A percentile compares a stretch with the other conserved stretches of the same genome.
Conservation (phyloP, 2,888 invertebrate genomes). For the Hirtodrosophila confusa region DNA sequence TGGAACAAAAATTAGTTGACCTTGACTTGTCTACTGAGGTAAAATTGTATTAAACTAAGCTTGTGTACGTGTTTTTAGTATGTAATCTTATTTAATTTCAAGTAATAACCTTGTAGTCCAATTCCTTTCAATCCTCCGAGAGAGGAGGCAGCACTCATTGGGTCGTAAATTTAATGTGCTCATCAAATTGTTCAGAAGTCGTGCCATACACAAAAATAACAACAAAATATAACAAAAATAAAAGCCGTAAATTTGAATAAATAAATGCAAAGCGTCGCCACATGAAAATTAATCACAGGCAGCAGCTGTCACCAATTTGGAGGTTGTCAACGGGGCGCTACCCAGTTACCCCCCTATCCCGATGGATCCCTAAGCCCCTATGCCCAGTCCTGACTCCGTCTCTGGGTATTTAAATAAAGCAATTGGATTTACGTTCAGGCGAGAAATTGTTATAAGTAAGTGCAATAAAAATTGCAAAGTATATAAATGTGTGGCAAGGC, state of each 20-base stretch:
- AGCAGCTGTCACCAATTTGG: conserved; percentile 50
- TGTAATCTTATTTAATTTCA: conserved; percentile 14
- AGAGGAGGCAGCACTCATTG: conserved; percentile 36
- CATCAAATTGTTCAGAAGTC: conserved; percentile 39
- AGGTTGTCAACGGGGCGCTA: conserved; percentile 21
- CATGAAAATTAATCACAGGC: conserved; percentile 61
- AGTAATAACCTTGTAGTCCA: conserved; percentile 41
- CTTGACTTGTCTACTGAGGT: too few relatives aligned
- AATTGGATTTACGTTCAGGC: conserved; percentile 64
- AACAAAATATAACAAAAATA: conserved; percentile 11
- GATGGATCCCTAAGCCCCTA: background rate
- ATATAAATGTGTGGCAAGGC: conserved; percentile 11
- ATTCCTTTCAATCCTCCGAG: conserved; percentile 36
- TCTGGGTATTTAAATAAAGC: conserved; percentile 52
- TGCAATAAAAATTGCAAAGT: conserved; percentile 51
- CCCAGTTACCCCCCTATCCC: conserved; percentile 5
- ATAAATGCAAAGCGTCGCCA: conserved; percentile 48
- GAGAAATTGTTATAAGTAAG: conserved; percentile 56
- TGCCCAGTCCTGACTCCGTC: conserved; percentile 8
- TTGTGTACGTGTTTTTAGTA: too few relatives aligned
- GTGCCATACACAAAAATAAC: conserved; percentile 12
- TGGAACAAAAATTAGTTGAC: too few relatives aligned
- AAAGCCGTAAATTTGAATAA: conserved; percentile 46
- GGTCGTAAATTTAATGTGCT: conserved; percentile 46
- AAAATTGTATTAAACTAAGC: too few relatives aligned